Conservation (phyloP, 1,140 invertebrate genomes). For the Coboldia fuscipes region DNA sequence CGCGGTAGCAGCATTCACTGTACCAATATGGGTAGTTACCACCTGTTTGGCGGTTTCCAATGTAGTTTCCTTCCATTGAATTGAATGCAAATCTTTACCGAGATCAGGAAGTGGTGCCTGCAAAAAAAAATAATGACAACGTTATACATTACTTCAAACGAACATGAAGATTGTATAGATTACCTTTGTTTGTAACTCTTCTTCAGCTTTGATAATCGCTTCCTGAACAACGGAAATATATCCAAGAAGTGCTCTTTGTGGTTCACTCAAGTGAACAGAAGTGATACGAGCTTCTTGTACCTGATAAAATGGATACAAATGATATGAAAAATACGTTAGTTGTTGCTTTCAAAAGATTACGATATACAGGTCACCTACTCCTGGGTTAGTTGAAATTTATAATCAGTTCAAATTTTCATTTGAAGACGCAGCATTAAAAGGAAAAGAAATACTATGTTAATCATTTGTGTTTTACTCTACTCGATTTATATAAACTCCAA, state of each 20-base stretch:
- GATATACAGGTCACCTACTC: too few relatives aligned
- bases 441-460: too few relatives aligned
- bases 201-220: constrained; percentile 68
- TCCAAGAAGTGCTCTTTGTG: constrained; percentile 74
- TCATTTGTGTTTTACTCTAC: too few relatives aligned
- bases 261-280: constrained; percentile 56
- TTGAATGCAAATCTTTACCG: constrained; percentile 62
- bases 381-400: too few relatives aligned
- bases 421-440: too few relatives aligned
- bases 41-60: constrained; percentile 92
- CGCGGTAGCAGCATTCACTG: constrained; percentile 97
- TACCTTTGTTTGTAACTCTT: constrained; percentile 42
- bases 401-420: too few relatives aligned
- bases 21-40: constrained; percentile 88
- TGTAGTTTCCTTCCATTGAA: constrained; percentile 83
- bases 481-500: too few relatives aligned
- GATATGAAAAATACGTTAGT: not conserved
- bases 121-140: constrained; percentile 3
- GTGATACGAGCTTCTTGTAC: constrained; percentile 72
- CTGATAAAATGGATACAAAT: constrained; percentile 21
- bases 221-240: constrained; percentile 75
- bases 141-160: too few relatives aligned
- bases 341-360: too few relatives aligned
- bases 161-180: not conserved
- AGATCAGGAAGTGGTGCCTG: constrained; percentile 56